phyloP scores from a whole-genome alignment of 2,113 vertebrate species.

The Vimba vimba region DNA sequence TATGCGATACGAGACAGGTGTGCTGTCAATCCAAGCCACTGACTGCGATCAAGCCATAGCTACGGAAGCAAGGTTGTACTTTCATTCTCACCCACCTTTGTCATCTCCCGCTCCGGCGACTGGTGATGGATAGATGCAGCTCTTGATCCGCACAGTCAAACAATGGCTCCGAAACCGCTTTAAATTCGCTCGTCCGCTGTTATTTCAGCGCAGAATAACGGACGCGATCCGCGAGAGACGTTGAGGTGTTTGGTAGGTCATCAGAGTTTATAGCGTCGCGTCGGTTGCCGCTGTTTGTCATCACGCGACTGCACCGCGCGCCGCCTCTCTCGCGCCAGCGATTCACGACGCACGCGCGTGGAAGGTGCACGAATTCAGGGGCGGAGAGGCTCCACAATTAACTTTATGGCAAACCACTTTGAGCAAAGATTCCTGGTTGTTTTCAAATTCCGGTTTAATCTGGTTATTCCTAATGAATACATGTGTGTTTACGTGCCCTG shows the following conservation, averaged over 20 bases:
- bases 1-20: not conserved
- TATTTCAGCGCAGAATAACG: not conserved
- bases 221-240: not conserved
- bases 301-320: slow-evolving; percentile 6
- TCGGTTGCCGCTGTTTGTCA: not conserved
- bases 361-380: not conserved
- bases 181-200: not conserved
- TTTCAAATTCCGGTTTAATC: not conserved
- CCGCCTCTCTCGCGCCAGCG: not conserved
- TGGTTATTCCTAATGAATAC: not conserved
- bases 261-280: not conserved
- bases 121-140: not conserved
- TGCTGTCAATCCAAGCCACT: not conserved
- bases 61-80: not conserved
- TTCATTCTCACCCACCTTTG: slow-evolving; percentile 44
- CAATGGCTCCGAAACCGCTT: not conserved
- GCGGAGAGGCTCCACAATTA: not conserved
- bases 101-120: slow-evolving; percentile 25
- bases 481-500: not conserved
- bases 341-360: slow-evolving; percentile 18
- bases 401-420: not conserved
- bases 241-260: not conserved
- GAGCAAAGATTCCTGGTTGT: not conserved
- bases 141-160: not conserved
- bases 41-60: not conserved